Evolutionary conservation across 2,113 vertebrate genomes (phyloP).

Genomic region (Indicator maculatus): DNA sequence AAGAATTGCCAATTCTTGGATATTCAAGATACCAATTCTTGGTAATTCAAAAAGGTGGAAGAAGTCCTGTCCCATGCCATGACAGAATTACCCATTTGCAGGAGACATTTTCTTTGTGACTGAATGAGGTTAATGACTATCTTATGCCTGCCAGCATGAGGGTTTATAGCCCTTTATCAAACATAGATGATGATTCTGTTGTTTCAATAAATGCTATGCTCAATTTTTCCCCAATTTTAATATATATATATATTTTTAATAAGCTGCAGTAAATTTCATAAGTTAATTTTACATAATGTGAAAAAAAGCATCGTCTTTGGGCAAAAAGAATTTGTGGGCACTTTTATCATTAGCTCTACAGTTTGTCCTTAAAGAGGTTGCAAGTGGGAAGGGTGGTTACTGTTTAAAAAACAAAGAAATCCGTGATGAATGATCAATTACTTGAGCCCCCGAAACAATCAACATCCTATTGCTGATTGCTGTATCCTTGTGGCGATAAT

Average conservation of each 20-base stretch:
- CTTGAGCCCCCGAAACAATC: constrained; percentile 17
- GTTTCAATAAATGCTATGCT: not conserved
- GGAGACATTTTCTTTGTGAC: constrained; percentile 32
- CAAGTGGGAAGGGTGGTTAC: not conserved
- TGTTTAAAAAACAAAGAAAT: constrained; percentile 15
- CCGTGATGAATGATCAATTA: not conserved
- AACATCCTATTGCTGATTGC: constrained; percentile 17
- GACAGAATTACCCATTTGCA: not conserved
- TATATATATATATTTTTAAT: not conserved
- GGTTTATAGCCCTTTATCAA: constrained; percentile 37
- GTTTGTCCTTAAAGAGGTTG: not conserved
- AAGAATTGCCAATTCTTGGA: not conserved
- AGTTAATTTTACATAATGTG: not conserved
- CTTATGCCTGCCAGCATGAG: constrained; percentile 1
- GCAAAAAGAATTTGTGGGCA: not conserved
- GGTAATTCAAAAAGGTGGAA: constrained; percentile 1
- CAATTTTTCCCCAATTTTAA: not conserved
- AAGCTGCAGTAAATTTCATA: not conserved
- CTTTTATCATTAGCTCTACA: not conserved
- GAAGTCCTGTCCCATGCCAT: not conserved
- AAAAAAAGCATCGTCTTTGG: not conserved
- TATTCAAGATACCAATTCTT: no score
- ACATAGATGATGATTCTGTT: not conserved
- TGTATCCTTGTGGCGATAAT: not conserved
- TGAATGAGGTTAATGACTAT: constrained; percentile 56